Base-by-base conservation (phyloP, 2,888 invertebrate genomes). In the Brassicogethes aeneus region DNA sequence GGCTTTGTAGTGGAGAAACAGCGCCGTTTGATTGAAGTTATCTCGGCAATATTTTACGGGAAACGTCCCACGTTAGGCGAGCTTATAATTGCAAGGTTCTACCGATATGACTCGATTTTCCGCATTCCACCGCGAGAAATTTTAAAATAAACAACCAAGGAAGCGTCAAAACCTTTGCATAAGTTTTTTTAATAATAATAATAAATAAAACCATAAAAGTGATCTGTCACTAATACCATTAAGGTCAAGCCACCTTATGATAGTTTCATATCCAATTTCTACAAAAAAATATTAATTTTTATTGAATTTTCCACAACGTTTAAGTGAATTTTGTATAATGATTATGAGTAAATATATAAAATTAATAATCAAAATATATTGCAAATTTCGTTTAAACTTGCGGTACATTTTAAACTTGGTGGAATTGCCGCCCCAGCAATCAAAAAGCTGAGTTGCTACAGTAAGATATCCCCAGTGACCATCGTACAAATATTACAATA, bases 11-110 rank as follows among this genome's bases (percentile, higher is more conserved):
- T 52, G 49, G 52, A 54, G 55, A 52, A 54, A 42, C 50, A 52
- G 52, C 53, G 48, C 50, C 56, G 55, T 57, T 57, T 62, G 61
- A 62, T 62, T 62, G 64, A 64, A 62, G 62, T 62, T 64, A 64
- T 62, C 64, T 60, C 50, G 38, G 50, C 53, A 32, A 32, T 32
- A 32, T 12, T 32, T 32, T 32, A 51, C 47, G 41, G 12, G 40
- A 42, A 49, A 51, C 48, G 50, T 52, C 48, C 48, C 52, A 47
- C 47, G 47, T 51, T 49, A 49, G 48, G 46, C 47, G 43, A 47
- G 47, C 37, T 52, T 51, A 49, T 54, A 52, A 52, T 54, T 54
- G 50, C 44, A 40, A 39, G 31, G 23, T 23, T 10, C 5, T 23
- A 7, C 23, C 23, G 23, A 23, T 23, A 23, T 10, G 5, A 5